Evolutionary conservation across 2,888 invertebrate species (phyloP).

Genomic region (Heliconius erato): DNA sequence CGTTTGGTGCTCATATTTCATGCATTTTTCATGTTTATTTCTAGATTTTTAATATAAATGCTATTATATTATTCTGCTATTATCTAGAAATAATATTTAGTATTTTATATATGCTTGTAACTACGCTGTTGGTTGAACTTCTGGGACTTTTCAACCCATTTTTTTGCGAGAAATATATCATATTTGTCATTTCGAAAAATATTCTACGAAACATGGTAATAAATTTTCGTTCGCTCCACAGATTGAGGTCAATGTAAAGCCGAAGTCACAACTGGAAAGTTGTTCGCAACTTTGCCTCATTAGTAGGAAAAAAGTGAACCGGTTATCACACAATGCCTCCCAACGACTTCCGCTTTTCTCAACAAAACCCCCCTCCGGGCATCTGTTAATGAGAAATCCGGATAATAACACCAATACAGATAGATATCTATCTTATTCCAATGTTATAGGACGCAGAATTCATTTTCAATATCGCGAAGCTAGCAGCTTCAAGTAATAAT

Average conservation of each 20-base stretch:
- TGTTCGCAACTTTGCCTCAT: slow-evolving; percentile 72
- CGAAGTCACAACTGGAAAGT: slow-evolving; percentile 45
- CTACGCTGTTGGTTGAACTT: background rate
- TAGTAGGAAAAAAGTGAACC: slow-evolving; percentile 69
- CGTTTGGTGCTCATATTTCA: background rate
- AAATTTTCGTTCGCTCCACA: slow-evolving; percentile 39
- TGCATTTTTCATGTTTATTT: background rate
- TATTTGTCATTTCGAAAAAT: background rate
- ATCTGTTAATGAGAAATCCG: slow-evolving; percentile 66
- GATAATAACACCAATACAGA: slow-evolving; percentile 41
- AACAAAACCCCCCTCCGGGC: slow-evolving; percentile 58
- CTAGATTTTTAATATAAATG: background rate
- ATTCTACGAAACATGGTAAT: slow-evolving; percentile 37
- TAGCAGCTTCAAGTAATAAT: slow-evolving; percentile 53
- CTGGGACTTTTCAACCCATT: background rate
- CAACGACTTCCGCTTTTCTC: slow-evolving; percentile 68
- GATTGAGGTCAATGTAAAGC: slow-evolving; percentile 50
- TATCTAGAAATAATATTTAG: background rate
- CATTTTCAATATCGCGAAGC: slow-evolving; percentile 50
- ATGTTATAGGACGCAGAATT: slow-evolving; percentile 50
- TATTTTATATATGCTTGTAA: background rate
- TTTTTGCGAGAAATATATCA: slow-evolving; percentile 3
- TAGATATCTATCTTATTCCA: slow-evolving; percentile 48
- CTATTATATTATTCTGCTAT: background rate
- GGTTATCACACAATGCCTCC: slow-evolving; percentile 73